Conservation (phyloP, 1,140 invertebrate species). For the Tribolium madens region DNA sequence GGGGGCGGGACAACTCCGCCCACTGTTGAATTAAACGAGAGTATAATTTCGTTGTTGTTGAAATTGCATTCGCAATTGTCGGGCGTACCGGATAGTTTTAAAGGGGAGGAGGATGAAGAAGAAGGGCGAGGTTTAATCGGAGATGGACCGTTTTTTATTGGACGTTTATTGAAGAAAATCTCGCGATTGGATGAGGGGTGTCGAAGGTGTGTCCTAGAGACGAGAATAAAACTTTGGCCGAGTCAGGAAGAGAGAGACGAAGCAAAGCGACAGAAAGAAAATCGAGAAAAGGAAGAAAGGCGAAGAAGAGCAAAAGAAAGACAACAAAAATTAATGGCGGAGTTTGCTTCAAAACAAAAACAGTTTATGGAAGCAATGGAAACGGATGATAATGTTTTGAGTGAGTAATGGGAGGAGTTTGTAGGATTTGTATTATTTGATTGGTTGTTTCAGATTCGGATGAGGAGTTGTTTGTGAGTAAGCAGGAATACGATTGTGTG, state of each 20-base stretch:
- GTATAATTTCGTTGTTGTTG: constrained; percentile 90
- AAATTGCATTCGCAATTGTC: constrained; percentile 94
- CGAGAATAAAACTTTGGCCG: constrained; percentile 81
- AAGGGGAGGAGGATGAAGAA: constrained; percentile 67
- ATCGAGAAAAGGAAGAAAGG: constrained; percentile 83
- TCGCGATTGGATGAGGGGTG: constrained; percentile 78
- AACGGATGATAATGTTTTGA: constrained; percentile 66
- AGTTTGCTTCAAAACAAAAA: constrained; percentile 92
- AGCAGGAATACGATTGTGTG: constrained; percentile 93
- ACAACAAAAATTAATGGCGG: constrained; percentile 91
- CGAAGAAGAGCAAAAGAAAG: constrained; percentile 86
- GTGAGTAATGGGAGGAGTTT: constrained; percentile 6
- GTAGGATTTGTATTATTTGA: constrained; percentile 7
- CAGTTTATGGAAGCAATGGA: constrained; percentile 91
- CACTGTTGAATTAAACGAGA: constrained; percentile 83
- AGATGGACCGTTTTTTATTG: constrained; percentile 90
- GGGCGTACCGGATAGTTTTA: constrained; percentile 83
- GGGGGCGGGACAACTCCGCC: constrained; percentile 63
- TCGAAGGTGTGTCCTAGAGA: constrained; percentile 68
- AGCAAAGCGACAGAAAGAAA: constrained; percentile 78
- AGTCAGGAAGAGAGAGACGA: constrained; percentile 81
- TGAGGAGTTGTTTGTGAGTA: constrained; percentile 70
- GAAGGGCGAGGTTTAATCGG: constrained; percentile 70
- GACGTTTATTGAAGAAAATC: constrained; percentile 80
- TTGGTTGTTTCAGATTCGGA: constrained; percentile 62